Evolutionary conservation across 35 echinoderm and acorn worm genomes (phyloP), one percentile per base, ranked within the genome.

Genomic region (Heliocidaris erythrogramma): DNA sequence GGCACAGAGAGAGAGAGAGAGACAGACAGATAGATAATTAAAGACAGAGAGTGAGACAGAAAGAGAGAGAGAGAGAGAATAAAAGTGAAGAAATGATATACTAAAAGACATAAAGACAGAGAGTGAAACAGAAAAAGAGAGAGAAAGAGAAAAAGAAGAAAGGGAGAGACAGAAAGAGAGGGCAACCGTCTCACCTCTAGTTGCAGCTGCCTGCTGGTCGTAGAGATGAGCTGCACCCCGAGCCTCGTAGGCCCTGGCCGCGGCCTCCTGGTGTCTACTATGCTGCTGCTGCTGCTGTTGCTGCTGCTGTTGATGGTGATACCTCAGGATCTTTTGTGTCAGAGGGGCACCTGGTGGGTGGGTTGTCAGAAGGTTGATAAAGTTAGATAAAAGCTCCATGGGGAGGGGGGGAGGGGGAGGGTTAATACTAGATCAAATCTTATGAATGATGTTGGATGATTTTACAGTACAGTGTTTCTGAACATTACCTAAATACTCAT

Each of bases 261-360:
- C 91, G 12, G 49, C 47, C 91, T 92, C 91, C 91, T 92, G 91
- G 29, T 48, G 47, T 17, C 47, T 59, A 0, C 18, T 12, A 8
- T 92, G 91, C 49, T 92, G 91, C 3, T 50, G 24, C 86, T 89
- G 86, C 24, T 89, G 87, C 87, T 86, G 85, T n/a, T 86, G 85
- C 85, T 86, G 85, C 85, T 86, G 85, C 31, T 89, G 87, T 24
- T 89, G 87, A 18, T 89, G 87, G 87, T 42, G 87, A 31, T 48
- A 48, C 47, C 31, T 42, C 14, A 89, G 14, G 31, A 48, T 48
- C 9, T 92, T 29, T 30, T 92, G n/a, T 47, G 48, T 27, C 47
- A 92, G 17, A 10, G 91, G 48, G 27, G 91, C 50, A 48, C 91
- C 91, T 92, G 49, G 10, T 78, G 61, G 61, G 61, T 27, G 24